Base-by-base conservation (phyloP, 2,113 vertebrate species). In the Anhinga anhinga region DNA sequence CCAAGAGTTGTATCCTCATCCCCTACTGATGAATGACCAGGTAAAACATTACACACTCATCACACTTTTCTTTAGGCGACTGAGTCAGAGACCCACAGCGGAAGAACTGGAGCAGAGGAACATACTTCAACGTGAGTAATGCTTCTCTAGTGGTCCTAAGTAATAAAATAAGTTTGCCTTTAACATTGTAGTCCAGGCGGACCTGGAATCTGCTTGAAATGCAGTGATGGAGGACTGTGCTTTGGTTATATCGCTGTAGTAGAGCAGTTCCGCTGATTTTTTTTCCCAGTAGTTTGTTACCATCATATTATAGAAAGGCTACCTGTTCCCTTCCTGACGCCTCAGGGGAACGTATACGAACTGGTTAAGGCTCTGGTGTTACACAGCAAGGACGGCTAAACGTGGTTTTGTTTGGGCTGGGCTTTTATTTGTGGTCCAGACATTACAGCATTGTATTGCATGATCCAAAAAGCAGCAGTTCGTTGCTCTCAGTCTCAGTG, bases 71-170 rank as follows among this genome's bases (percentile, higher is more conserved):
- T 96, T 88, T 80, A 99, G 99, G 97, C 98, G 99, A 86, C 98
- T 99, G 82, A 99, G 99, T 88, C 99, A 99, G 98, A 99, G 99
- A 97, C 99, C 99, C 2, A 99, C 99, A 47, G 98, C 99, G 9
- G 99, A 99, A 95, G 99, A 99, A 85, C 98, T 99, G 70, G 99
- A 99, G 97, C 99, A 99, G 95, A 99, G 99, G 95, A 99, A 99
- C 97, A 99, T 99, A 88, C 98, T 99, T 59, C 99, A 99, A 32
- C 99, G 99, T 99, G 79, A 99, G 98, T 98, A 80, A 40, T 18
- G 13, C 82, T 59, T 9, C 25, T 44, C 25, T 49, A 38, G 34
- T 30, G 45, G 34, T 50, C 59, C 58, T 42, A 45, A 72, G 29
- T 56, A 27, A 70, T 27, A 22, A n/a, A 38, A 15, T 10, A 52